Evolutionary conservation across 2,888 invertebrate species (phyloP).

Genomic region (Nasonovia ribisnigri): DNA sequence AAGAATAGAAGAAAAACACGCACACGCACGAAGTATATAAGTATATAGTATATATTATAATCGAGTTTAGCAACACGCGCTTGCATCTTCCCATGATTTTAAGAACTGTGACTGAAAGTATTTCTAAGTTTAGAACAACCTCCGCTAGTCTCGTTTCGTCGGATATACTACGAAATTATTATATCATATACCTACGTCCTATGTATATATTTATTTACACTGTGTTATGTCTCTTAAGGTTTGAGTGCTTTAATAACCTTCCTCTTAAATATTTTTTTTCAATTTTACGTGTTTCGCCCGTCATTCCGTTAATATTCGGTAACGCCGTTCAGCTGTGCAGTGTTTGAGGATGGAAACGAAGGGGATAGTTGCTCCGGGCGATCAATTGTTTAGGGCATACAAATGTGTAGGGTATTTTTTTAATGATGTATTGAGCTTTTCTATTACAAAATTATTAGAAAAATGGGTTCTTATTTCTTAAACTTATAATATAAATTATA

Average conservation of each 20-base stretch:
- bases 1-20: conserved; percentile 60
- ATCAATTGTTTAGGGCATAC: neutral
- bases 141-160: neutral
- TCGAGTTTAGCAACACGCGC: conserved; percentile 40
- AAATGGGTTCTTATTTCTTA: no score
- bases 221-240: neutral
- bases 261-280: neutral
- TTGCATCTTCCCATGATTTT: conserved; percentile 46
- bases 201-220: neutral
- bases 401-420: neutral
- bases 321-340: neutral
- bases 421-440: no score
- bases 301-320: neutral
- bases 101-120: conserved; percentile 40
- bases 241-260: neutral
- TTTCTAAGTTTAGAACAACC: conserved; percentile 62
- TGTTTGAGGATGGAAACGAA: neutral
- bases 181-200: neutral
- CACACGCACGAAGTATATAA: conserved; percentile 1
- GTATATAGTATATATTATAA: conserved; percentile 22
- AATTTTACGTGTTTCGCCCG: neutral
- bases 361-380: neutral
- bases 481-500: no score
- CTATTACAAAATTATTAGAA: no score
- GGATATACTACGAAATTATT: neutral